Conservation (phyloP, 2,888 invertebrate genomes). For the Macrostomum cliftonense region DNA sequence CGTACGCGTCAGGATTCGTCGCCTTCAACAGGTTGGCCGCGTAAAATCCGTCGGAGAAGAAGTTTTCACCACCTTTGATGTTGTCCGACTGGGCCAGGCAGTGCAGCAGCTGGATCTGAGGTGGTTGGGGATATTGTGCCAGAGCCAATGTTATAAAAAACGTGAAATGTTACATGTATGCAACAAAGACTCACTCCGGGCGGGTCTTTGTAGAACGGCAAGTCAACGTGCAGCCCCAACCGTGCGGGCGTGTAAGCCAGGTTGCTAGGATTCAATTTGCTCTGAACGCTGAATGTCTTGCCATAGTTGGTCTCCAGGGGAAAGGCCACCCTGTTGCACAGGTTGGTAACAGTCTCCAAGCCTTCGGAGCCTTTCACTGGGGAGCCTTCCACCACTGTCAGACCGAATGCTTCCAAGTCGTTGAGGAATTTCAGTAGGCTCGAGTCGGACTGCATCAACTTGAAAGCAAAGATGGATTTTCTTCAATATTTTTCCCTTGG, state of each 20-base stretch:
- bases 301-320: constrained; percentile 22
- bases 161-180: too few species aligned
- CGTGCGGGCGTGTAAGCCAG: constrained; percentile 52
- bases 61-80: constrained; percentile 48
- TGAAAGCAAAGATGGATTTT: not conserved
- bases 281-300: constrained; percentile 46
- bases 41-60: constrained; percentile 50
- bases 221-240: constrained; percentile 54
- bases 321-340: too few species aligned
- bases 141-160: too few species aligned
- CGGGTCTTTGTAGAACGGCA: constrained; percentile 57
- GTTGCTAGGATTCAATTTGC: constrained; percentile 52
- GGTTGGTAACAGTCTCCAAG: too few species aligned
- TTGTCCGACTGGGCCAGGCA: constrained; percentile 42
- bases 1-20: constrained; percentile 45
- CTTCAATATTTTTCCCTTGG: too few species aligned
- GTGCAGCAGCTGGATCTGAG: constrained; percentile 48
- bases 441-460: not conserved
- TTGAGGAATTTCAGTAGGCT: too few species aligned
- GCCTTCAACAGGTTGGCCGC: constrained; percentile 46
- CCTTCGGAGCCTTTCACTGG: too few species aligned
- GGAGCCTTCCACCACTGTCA: too few species aligned
- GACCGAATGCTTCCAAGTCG: too few species aligned
- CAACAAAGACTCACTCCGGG: constrained; percentile 44
- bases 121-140: too few species aligned